phyloP scores from a whole-genome alignment of 1,140 invertebrate genomes.

The Teleopsis dalmanni region DNA sequence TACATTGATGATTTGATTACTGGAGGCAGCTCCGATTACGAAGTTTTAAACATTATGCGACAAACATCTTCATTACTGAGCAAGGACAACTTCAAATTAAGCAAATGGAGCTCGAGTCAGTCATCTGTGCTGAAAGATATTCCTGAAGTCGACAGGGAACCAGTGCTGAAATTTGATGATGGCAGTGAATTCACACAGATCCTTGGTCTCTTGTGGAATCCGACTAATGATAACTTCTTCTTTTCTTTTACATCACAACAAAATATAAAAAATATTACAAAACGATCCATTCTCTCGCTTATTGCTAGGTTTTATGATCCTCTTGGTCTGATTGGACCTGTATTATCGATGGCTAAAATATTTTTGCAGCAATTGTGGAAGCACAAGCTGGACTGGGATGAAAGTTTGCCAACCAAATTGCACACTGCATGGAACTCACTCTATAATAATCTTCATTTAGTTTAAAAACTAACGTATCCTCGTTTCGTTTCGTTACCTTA shows the following conservation, averaged over 20 bases:
- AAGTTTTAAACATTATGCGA: conserved; percentile 6
- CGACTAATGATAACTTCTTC: background rate
- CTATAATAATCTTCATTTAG: background rate
- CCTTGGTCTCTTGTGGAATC: background rate
- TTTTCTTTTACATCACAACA: background rate
- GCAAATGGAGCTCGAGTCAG: conserved; percentile 42
- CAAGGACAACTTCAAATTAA: conserved; percentile 32
- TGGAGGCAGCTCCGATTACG: conserved; percentile 19
- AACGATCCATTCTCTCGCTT: conserved; percentile 25
- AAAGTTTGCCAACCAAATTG: background rate
- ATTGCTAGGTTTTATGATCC: conserved; percentile 36
- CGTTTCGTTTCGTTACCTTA: conserved; percentile 1
- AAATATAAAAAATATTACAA: conserved; percentile 22
- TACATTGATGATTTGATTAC: conserved; percentile 43
- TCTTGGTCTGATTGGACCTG: conserved; percentile 16
- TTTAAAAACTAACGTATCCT: background rate
- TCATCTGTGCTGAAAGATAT: conserved; percentile 5
- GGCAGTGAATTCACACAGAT: conserved; percentile 6
- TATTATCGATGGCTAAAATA: conserved; percentile 19
- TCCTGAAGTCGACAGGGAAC: background rate
- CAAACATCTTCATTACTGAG: conserved; percentile 18
- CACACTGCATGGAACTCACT: background rate
- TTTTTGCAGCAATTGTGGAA: conserved; percentile 23
- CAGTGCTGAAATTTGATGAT: conserved; percentile 4
- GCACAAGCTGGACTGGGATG: conserved; percentile 13